A percentile compares a stretch with the other conserved stretches of the same genome.
Evolutionary conservation across 2,113 vertebrate species (phyloP).

Genomic region (Microtus ochrogaster): DNA sequence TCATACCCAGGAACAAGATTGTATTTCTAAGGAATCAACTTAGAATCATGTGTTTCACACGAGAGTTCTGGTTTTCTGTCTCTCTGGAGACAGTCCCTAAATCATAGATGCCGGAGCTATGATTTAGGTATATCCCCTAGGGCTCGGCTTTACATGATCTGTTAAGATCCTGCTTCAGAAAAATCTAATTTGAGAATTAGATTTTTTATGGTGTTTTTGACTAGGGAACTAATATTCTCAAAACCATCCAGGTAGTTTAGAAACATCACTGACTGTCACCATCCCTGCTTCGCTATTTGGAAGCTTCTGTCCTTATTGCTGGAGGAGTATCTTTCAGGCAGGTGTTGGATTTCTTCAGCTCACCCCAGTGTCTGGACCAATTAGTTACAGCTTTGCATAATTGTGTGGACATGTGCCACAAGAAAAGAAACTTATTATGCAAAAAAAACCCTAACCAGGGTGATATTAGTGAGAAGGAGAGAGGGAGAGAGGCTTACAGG

Average conservation of each 20-base stretch:
- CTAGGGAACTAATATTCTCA: neutral
- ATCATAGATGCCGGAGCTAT: no score
- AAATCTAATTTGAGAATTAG: neutral
- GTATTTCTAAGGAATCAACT: neutral
- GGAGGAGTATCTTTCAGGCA: neutral
- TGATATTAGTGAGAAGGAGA: neutral
- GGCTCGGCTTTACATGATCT: neutral
- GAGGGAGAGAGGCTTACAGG: neutral
- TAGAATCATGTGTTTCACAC: neutral
- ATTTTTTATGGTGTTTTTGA: neutral
- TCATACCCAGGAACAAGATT: neutral
- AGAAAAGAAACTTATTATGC: neutral
- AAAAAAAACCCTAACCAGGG: neutral
- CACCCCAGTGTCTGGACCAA: no score
- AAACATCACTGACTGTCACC: neutral
- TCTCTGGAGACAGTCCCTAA: neutral
- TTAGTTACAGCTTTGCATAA: neutral
- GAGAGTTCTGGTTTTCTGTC: no score
- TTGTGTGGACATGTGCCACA: fast-evolving
- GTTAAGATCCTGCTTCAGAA: neutral
- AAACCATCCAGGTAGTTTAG: neutral
- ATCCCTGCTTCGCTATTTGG: neutral
- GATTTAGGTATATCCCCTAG: neutral
- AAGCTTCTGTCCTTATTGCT: neutral
- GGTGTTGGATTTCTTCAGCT: neutral